Base-by-base conservation (phyloP, 2,113 vertebrate species). In the Pteruthius melanotis region DNA sequence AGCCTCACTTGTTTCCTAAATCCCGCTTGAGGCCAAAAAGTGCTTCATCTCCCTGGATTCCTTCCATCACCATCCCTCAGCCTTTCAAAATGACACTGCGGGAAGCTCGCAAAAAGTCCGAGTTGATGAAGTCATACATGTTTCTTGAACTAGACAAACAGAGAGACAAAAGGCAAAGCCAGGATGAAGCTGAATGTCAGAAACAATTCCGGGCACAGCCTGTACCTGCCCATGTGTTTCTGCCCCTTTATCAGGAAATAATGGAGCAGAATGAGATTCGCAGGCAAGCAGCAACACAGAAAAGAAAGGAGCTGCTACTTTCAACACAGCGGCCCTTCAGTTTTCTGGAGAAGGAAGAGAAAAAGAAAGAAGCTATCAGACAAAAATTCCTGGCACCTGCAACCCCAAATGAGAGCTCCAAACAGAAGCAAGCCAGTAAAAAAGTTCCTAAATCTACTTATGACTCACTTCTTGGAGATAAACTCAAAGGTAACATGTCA, bases 261-360 rank as follows among this genome's bases (percentile, higher is more conserved):
- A 94, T 98, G 96, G 97, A 98, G 82, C 95, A 95, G 86, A 98
- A 94, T 20, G 98, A 99, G 91, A 98, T 97, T 50, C 97, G 97
- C 89, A 98, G 99, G 95, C 97, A 92, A 94, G 95, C 94, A 26
- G 93, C 97, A 49, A 98, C 90, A 27, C 98, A 99, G 95, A 98
- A 98, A 92, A 99, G 99, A 94, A 99, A 96, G 89, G 97, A 98
- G 44, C 96, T 98, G 83, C 98, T 99, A 35, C 97, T 99, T 65
- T 98, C 99, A 33, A 98, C 96, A 66, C 98, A 99, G 96, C 98
- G 98, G 96, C 99, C 99, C 63, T 99, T 99, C 97, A 98, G 97
- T 69, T 99, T 99, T 96, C 79, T 98, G 75, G 96, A 98, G 87
- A 99, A 98, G 96, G 98, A 99, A 75, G 97, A 98, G 13, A 98